Base-by-base conservation (phyloP, 2,888 invertebrate species). In the Saturnia pavonia region DNA sequence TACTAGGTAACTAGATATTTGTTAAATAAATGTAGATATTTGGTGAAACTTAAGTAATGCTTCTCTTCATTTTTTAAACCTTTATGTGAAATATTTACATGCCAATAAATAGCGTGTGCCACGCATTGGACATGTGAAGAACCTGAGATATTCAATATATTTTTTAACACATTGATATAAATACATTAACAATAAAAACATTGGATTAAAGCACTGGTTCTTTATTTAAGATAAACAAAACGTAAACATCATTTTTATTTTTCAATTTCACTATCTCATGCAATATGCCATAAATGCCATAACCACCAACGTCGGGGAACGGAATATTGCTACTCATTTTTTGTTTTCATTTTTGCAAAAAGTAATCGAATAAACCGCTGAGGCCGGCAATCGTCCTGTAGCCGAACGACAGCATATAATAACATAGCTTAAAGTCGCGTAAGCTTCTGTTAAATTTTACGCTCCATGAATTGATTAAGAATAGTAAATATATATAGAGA, bases 301-400 rank as follows among this genome's bases (percentile, higher is more conserved):
- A 54, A 88, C 81, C 22, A 54, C 54, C 54, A 11, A 80, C 83
- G 88, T 87, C 87, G 90, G 86, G 86, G 87, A 88, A 85, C 88
- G 77, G 80, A 27, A 60, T 60, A 81, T 83, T 82, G 82, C 80
- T 82, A 77, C 80, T 77, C 76, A 85, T 85, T 89, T 90, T 90
- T 84, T 85, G 81, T 80, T 84, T 83, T 81, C 83, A 84, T 87
- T 85, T 84, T 84, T 82, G 89, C 88, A 91, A 91, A 92, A 91
- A 90, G 86, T 90, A 90, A 91, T 91, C 91, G 8, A 91, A 91
- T 40, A n/a, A 87, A 83, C 85, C 84, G 83, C 83, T 77, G 77
- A 80, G 78, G 80, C 80, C 85, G 82, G 81, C 83, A 65, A 19
- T n/a, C n/a, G 3, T 65, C 9, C 27, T 60, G 12, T 65, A n/a